A percentile compares a stretch with the other conserved stretches of the same genome.
These are phyloP conservation scores for Tarsius wallacei DNA, from an alignment of 2,797 vertebrate genomes.

Conservation along the genomic window DNA sequence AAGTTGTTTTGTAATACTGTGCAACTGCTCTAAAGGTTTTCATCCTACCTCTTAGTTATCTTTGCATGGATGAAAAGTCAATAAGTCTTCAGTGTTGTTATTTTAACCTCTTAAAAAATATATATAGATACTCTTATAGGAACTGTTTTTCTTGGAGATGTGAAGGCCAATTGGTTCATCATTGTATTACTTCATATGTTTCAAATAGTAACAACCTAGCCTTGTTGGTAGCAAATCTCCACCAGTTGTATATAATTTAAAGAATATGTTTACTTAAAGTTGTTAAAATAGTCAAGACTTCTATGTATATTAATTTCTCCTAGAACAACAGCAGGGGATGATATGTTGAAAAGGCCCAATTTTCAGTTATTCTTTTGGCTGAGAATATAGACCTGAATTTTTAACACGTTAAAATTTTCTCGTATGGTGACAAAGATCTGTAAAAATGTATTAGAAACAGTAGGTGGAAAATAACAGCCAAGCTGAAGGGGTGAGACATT, in stretches of 20 bases:
- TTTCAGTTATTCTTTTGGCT: conserved; percentile 29
- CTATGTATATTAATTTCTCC: conserved; percentile 66
- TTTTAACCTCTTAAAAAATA: conserved; percentile 67
- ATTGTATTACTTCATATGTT: conserved; percentile 50
- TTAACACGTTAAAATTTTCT: conserved; percentile 2
- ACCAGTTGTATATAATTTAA: conserved; percentile 58
- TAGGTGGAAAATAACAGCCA: conserved; percentile 35
- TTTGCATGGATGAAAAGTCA: conserved; percentile 76
- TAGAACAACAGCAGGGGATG: conserved; percentile 16
- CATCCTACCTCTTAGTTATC: conserved; percentile 53
- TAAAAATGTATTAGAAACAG: neutral
- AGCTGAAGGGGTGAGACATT: conserved; percentile 29
- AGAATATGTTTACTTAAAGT: conserved; percentile 69
- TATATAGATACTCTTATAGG: neutral
- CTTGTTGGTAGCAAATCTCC: conserved; percentile 64
- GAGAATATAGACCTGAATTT: conserved; percentile 31
- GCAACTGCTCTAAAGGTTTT: conserved; percentile 70
- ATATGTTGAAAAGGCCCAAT: neutral
- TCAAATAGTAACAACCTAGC: conserved; percentile 79
- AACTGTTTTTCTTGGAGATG: conserved; percentile 25
- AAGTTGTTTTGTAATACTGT: conserved; percentile 39
- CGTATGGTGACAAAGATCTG: neutral
- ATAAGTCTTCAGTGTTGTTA: conserved; percentile 69
- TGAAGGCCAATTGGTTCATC: neutral
- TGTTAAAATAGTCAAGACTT: conserved; percentile 21